A percentile compares a stretch with the other conserved stretches of the same genome.
These are phyloP conservation scores for Coendou prehensilis DNA, from an alignment of 2,797 vertebrate species.

Conservation along the genomic window DNA sequence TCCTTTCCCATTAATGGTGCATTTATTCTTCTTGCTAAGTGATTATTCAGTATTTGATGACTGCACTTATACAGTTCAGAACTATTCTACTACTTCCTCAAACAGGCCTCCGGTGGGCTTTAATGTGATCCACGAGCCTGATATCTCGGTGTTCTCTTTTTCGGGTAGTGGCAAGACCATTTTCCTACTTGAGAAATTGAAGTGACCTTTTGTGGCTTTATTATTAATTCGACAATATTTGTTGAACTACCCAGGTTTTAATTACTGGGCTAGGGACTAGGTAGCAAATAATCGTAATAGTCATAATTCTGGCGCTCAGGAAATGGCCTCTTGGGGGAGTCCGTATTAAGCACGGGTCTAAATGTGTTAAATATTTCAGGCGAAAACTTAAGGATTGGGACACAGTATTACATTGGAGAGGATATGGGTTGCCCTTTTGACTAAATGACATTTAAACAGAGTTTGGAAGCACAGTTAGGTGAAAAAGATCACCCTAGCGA, in stretches of 20 bases:
- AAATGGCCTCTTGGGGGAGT: too few relatives aligned
- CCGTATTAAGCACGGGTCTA: not conserved
- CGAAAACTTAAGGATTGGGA: not conserved
- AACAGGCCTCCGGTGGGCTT: not conserved
- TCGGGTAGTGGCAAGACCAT: not conserved
- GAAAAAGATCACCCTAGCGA: not conserved
- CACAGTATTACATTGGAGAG: not conserved
- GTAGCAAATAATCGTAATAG: not conserved
- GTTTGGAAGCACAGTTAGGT: not conserved
- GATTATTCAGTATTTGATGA: not conserved
- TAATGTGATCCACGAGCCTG: not conserved
- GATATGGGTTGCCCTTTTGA: not conserved
- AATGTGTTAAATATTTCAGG: not conserved
- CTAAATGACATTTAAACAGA: slow-evolving; percentile 39
- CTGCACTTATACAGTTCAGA: not conserved
- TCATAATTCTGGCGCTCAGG: not conserved
- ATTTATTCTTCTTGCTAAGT: slow-evolving; percentile 38
- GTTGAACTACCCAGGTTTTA: not conserved
- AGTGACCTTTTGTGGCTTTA: slow-evolving; percentile 7
- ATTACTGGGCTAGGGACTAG: not conserved
- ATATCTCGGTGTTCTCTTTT: not conserved
- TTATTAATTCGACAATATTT: slow-evolving; percentile 21
- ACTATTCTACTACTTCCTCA: not conserved
- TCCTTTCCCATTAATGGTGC: not conserved
- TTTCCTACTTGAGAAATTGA: not conserved